These are phyloP conservation scores for Drosophila simulans DNA, from an alignment of 1,140 invertebrate species.

Conservation along the genomic window DNA sequence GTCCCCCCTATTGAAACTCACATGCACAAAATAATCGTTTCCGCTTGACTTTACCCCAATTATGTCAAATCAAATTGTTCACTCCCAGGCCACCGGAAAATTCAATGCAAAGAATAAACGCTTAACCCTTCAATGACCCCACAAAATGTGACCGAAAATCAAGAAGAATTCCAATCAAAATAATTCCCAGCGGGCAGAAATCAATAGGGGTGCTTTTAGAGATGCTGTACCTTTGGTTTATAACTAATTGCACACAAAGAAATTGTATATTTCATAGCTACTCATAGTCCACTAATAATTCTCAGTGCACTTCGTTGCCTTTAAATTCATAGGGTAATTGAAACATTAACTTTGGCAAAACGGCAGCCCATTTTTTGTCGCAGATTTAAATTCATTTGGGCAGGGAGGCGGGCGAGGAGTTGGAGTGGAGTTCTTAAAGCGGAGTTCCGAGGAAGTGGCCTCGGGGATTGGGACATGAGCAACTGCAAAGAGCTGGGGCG, in stretches of 20 bases:
- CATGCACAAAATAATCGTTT: constrained; percentile 66
- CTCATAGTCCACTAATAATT: neutral
- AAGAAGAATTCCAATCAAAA: constrained; percentile 41
- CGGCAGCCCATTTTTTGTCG: constrained; percentile 66
- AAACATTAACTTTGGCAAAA: constrained; percentile 79
- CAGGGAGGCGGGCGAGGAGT: neutral
- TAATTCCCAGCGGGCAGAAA: constrained; percentile 29
- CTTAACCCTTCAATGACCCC: constrained; percentile 47
- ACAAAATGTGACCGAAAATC: constrained; percentile 49
- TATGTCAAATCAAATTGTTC: constrained; percentile 73
- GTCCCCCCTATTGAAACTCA: neutral
- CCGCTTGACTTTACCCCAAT: constrained; percentile 77
- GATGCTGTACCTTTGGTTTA: neutral
- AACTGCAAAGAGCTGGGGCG: constrained; percentile 21
- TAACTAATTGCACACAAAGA: constrained; percentile 45
- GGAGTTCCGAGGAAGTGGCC: constrained; percentile 24
- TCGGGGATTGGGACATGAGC: constrained; percentile 38
- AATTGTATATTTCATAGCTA: neutral
- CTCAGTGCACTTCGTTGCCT: neutral
- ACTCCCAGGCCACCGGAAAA: constrained; percentile 12
- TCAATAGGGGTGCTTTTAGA: constrained; percentile 18
- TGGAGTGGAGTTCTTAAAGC: constrained; percentile 1
- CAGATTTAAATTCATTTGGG: constrained; percentile 81
- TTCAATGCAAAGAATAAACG: constrained; percentile 31
- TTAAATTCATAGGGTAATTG: constrained; percentile 64